Evolutionary conservation across 2,797 vertebrate genomes (phyloP), one percentile per base, ranked within the genome.

Genomic region (Diplodus puntazzo): DNA sequence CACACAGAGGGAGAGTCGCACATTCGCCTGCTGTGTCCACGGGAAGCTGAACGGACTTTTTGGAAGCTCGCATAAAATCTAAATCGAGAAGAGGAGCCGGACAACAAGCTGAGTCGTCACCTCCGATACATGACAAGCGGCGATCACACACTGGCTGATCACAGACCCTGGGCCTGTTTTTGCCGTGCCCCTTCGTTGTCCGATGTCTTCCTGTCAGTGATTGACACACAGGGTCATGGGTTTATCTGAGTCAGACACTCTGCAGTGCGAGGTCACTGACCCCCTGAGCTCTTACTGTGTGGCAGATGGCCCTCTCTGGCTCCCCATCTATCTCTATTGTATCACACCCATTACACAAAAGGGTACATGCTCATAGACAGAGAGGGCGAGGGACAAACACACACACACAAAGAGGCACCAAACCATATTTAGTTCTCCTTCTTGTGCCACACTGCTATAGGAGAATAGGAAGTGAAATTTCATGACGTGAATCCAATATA

Each of bases 201-300:
- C 69, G 69, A 67, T 27, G 27, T 43, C 69, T 48, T 79, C 74
- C 61, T 79, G 80, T 65, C 71, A 70, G 54, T 11, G 0, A 69
- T 46, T 20, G 23, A 83, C 63, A 14, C 62, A 48, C 25, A 3
- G 49, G 60, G 46, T 71, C 79, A 61, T 10, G 61, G 57, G 59
- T 80, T 87, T 71, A 67, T 81, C 39, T 53, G 80, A 94, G 68
- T 94, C 94, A 69, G 82, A 55, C 4, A 34, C 92, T 73, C 92
- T 91, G 94, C 93, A 78, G 90, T 45, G 68, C 42, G 12, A 39
- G 80, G 78, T 82, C 83, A 62, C 73, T 61, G 86, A 87, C 88
- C 87, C 60, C 55, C 48, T 0, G 17, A 81, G 52, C 60, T 72
- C 83, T 75, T 11, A 0, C 72, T 57, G 81, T 11, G 78, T 2